Conservation (phyloP, 2,797 vertebrate genomes). For the Microctenopoma steveboyesi region DNA sequence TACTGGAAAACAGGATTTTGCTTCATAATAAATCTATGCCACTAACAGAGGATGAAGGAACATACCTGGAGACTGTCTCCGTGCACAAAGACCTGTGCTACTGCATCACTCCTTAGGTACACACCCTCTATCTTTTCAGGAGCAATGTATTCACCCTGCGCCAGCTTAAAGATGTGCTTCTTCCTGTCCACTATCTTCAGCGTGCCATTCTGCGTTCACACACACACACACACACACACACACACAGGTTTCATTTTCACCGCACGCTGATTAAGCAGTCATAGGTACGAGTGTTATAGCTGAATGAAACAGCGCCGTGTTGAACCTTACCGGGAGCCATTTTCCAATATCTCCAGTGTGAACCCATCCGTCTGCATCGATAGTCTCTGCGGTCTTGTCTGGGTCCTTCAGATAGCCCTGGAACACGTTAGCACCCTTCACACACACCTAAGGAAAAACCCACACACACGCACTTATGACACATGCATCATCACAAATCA, state of each 20-base stretch:
- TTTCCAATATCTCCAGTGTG: slow-evolving; percentile 96
- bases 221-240: neutral
- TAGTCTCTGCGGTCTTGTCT: slow-evolving; percentile 87
- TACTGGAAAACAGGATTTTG: neutral
- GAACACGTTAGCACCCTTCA: slow-evolving; percentile 94
- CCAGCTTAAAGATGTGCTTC: too few species aligned
- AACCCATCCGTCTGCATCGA: slow-evolving; percentile 93
- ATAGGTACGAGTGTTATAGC: neutral
- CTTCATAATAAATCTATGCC: neutral
- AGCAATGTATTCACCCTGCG: too few species aligned
- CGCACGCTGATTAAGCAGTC: neutral
- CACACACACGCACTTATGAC: neutral
- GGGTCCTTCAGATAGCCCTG: slow-evolving; percentile 92
- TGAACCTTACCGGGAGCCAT: slow-evolving; percentile 91
- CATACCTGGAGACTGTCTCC: slow-evolving; percentile 95
- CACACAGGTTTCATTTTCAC: neutral
- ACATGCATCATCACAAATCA: neutral
- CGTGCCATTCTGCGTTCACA: slow-evolving; percentile 73
- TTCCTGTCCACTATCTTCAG: too few species aligned
- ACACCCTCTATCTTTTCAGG: too few species aligned
- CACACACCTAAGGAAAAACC: slow-evolving; percentile 86
- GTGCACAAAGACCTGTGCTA: slow-evolving; percentile 92
- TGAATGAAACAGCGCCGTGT: neutral
- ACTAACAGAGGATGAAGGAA: neutral
- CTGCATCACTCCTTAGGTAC: slow-evolving; percentile 80